Conservation (phyloP, 1,140 invertebrate species). For the Anastrepha ludens region DNA sequence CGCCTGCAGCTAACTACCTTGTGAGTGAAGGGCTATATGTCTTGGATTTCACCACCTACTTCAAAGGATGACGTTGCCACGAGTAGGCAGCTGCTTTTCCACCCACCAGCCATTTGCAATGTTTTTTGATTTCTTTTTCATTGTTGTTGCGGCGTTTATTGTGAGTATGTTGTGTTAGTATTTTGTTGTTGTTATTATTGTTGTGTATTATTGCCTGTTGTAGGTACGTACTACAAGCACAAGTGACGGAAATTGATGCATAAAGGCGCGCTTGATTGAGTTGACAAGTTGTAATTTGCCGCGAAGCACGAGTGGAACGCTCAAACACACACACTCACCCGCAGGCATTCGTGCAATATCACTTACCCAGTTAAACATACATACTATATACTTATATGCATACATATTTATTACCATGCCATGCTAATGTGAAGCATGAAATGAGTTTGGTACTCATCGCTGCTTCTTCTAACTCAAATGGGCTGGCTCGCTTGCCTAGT, state of each 20-base stretch:
- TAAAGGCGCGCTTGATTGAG: conserved; percentile 73
- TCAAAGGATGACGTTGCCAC: neutral
- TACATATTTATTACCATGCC: no score
- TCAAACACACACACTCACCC: neutral
- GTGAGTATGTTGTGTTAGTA: conserved; percentile 22
- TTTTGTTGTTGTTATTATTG: conserved; percentile 11
- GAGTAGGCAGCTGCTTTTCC: neutral
- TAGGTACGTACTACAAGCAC: conserved; percentile 57
- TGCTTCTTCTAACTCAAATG: neutral
- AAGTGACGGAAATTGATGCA: conserved; percentile 73
- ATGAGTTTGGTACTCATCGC: no score
- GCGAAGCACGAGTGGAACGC: neutral
- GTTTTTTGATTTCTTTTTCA: neutral
- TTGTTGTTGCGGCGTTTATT: conserved; percentile 28
- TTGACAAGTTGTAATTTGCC: conserved; percentile 73
- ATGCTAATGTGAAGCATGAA: no score
- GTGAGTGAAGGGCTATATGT: neutral
- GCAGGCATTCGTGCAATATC: neutral
- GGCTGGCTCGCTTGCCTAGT: neutral
- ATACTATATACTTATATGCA: no score
- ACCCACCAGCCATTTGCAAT: neutral
- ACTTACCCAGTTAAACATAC: no score
- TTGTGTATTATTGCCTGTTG: conserved; percentile 38
- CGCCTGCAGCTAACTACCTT: neutral
- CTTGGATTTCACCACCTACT: neutral